Conservation (phyloP, 1,140 invertebrate species). For the Rhyacophila brunnea region DNA sequence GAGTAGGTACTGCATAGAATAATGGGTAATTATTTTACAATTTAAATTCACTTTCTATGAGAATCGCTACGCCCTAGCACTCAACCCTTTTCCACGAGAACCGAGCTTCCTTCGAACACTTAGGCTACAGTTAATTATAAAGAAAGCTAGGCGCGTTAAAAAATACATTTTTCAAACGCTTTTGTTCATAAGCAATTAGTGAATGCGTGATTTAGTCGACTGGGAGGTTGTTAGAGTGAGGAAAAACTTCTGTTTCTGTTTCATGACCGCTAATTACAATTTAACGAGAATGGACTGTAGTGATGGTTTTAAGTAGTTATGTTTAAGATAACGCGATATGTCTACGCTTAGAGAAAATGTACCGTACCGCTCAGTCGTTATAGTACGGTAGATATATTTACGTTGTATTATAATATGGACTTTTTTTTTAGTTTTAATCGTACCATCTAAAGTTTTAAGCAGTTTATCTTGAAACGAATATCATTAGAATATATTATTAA, state of each 20-base stretch:
- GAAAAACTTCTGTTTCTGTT: slow-evolving; percentile 14
- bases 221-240: slow-evolving; percentile 2
- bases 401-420: too few relatives aligned
- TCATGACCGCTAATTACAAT: slow-evolving; percentile 28
- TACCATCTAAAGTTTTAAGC: too few relatives aligned
- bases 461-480: too few relatives aligned
- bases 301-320: too few relatives aligned
- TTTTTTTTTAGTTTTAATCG: too few relatives aligned
- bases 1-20: too few relatives aligned
- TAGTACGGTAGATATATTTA: too few relatives aligned
- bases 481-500: too few relatives aligned
- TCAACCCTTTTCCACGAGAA: neutral
- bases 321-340: too few relatives aligned
- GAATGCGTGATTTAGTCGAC: slow-evolving; percentile 31
- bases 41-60: neutral
- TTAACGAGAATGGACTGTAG: slow-evolving; percentile 25
- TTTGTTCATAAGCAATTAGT: slow-evolving; percentile 34
- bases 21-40: too few relatives aligned
- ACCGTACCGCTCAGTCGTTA: too few relatives aligned
- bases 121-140: slow-evolving; percentile 26
- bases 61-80: neutral
- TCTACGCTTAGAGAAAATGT: too few relatives aligned
- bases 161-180: slow-evolving; percentile 25
- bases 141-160: slow-evolving; percentile 23
- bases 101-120: neutral